Conservation (phyloP, 2,888 invertebrate species). For the Caenorhabditis sp. region DNA sequence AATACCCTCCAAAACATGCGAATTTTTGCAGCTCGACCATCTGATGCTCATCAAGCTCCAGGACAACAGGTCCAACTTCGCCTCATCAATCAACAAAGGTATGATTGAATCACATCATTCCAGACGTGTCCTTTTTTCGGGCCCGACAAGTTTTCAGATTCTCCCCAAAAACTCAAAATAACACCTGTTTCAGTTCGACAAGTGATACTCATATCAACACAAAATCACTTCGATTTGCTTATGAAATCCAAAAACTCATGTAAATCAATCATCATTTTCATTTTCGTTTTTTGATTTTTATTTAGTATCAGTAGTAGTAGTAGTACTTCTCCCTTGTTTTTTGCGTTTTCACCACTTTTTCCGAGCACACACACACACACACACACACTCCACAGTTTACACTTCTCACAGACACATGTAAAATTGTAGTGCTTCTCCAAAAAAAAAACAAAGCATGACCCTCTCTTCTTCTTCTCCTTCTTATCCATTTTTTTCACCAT, state of each 20-base stretch:
- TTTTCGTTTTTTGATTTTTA: conserved; percentile 3
- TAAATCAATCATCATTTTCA: conserved; percentile 76
- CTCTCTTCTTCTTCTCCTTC: neutral
- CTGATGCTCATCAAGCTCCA: conserved; percentile 17
- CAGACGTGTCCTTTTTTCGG: neutral
- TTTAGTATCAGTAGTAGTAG: neutral
- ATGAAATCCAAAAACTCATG: conserved; percentile 99
- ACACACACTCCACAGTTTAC: neutral
- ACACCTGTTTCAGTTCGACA: conserved; percentile 52
- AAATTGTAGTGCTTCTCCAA: neutral
- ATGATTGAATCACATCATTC: neutral
- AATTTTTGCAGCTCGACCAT: conserved; percentile 45
- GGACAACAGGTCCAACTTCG: conserved; percentile 51
- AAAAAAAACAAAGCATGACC: no score
- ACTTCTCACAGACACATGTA: neutral
- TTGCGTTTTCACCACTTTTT: conserved; percentile 13
- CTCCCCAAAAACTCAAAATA: neutral
- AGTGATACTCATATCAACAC: conserved; percentile 59
- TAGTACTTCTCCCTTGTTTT: neutral
- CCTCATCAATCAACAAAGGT: conserved; percentile 58
- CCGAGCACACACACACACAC: neutral
- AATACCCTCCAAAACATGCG: no score
- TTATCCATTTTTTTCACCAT: neutral
- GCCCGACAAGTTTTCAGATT: no score
- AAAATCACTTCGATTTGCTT: conserved; percentile 84